Conservation (phyloP, 1,140 invertebrate genomes). For the Dinoponera quadriceps region DNA sequence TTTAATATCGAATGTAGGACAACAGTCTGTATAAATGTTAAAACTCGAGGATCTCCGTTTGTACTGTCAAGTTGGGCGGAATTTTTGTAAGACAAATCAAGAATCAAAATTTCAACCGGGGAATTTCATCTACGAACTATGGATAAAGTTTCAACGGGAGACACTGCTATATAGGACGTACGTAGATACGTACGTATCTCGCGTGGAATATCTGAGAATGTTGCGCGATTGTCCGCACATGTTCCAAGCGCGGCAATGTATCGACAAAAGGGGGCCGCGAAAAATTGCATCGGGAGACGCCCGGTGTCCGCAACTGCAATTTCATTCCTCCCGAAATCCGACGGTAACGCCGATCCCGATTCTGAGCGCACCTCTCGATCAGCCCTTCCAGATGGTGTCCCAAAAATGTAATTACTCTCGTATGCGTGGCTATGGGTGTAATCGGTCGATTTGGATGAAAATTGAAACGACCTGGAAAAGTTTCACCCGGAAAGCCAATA, state of each 20-base stretch:
- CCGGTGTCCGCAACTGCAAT: neutral
- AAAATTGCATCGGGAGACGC: neutral
- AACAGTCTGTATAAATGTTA: too few relatives aligned
- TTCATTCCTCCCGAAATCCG: slow-evolving; percentile 34
- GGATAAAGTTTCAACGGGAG: too few relatives aligned
- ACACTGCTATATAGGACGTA: too few relatives aligned
- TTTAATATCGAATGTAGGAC: too few relatives aligned
- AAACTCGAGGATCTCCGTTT: too few relatives aligned
- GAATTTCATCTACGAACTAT: too few relatives aligned
- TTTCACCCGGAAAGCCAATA: neutral
- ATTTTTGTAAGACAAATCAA: too few relatives aligned
- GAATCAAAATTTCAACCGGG: too few relatives aligned
- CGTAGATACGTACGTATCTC: too few relatives aligned
- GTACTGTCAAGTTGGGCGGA: too few relatives aligned
- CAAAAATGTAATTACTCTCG: slow-evolving; percentile 57
- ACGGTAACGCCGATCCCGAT: neutral
- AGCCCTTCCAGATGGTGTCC: slow-evolving; percentile 40
- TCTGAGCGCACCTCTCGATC: slow-evolving; percentile 5
- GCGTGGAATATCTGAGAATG: neutral
- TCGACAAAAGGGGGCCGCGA: neutral
- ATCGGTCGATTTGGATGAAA: slow-evolving; percentile 53
- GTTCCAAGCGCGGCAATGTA: neutral
- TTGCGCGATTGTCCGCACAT: neutral
- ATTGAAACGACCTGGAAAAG: slow-evolving; percentile 48
- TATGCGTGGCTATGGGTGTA: slow-evolving; percentile 33